Evolutionary conservation across 2,797 vertebrate species (phyloP), one percentile per base, ranked within the genome.

Genomic region (Rallus crepitans): DNA sequence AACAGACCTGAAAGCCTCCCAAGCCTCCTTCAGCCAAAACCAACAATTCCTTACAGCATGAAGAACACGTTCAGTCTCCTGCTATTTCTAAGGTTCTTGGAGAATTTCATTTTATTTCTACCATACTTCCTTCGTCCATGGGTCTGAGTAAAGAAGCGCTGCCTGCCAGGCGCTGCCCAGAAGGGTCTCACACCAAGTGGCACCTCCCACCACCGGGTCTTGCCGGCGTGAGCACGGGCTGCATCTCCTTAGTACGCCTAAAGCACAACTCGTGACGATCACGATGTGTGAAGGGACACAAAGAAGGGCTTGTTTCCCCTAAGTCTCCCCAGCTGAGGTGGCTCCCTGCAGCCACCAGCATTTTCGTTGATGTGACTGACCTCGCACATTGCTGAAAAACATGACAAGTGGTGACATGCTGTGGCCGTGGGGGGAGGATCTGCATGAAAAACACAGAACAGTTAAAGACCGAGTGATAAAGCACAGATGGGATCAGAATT

Each of bases 241-340:
- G 64, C 89, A 82, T 48, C 87, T 73, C 79, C 94, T 78, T 10
- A 77, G 85, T 78, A 57, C 16, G 89, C 87, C 91, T 68, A 65
- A 85, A 0, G 3, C 72, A 5, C 7, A 53, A 75, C 96, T 64
- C 93, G 85, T 97, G 96, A 95, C 79, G 64, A 55, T 63, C 76
- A 80, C 16, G 48, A 94, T 90, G 86, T 33, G 73, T 31, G 90
- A 57, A 9, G 1, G 0, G 52, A 56, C 23, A 97, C 95, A 97
- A 94, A 96, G 94, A 59, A 47, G 37, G 52, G 81, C 5, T 89
- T 97, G 94, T 95, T 93, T 87, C 21, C 82, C 72, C 89, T 82
- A 79, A 59, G 66, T 15, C 93, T 89, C 83, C 70, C 31, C 69
- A 48, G 47, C 90, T 24, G 42, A 87, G 68, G 66, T 73, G 35